Percentiles rank a stretch among this genome's conserved stretches.
These are phyloP conservation scores for Nycticorax nycticorax DNA, from an alignment of 2,113 vertebrate genomes.

Conservation along the genomic window DNA sequence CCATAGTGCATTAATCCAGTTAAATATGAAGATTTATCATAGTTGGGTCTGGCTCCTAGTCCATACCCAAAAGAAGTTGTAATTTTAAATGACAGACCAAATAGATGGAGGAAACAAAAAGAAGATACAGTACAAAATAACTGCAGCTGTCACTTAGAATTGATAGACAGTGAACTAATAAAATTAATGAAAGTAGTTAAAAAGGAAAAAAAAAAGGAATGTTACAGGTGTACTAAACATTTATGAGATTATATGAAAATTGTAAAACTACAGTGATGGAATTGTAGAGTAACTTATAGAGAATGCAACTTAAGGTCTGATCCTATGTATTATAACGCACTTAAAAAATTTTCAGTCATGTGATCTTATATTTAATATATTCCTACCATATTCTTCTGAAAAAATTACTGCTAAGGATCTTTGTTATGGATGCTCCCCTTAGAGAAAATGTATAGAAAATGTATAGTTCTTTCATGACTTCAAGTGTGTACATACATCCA, in stretches of 20 bases:
- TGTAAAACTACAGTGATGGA: background rate
- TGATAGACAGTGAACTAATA: background rate
- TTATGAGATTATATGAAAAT: background rate
- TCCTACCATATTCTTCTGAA: background rate
- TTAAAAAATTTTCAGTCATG: background rate
- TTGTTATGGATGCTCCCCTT: fast-evolving
- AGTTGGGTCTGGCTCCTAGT: background rate
- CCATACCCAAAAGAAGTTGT: background rate
- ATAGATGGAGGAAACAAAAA: background rate
- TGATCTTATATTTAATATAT: background rate
- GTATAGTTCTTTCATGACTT: background rate
- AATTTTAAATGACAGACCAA: background rate
- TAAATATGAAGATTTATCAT: background rate
- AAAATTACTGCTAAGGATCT: background rate
- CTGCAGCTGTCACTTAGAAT: background rate
- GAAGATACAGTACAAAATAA: background rate
- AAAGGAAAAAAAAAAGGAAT: background rate
- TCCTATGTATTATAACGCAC: background rate
- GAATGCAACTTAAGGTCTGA: background rate
- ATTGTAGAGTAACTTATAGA: background rate
- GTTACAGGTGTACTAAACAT: background rate
- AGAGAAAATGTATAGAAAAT: background rate
- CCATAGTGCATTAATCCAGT: background rate
- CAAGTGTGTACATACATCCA: background rate
- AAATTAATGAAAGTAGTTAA: background rate